Evolutionary conservation across 1,140 invertebrate genomes (phyloP).

Genomic region (Cotesia vestalis): DNA sequence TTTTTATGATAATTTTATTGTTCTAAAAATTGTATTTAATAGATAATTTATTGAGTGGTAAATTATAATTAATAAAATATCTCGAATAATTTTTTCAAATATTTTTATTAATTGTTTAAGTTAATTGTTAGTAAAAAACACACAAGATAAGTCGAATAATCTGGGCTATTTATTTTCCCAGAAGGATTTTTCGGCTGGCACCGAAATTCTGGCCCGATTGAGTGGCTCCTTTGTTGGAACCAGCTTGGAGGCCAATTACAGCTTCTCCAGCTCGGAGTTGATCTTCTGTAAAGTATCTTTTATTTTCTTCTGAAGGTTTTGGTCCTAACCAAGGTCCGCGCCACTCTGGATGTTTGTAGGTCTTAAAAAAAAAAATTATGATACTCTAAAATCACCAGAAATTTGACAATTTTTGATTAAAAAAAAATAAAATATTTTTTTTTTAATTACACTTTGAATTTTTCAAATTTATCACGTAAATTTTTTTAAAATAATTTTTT

Average conservation of each 20-base stretch:
- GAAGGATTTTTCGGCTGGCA: slow-evolving; percentile 86
- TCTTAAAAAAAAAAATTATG: slow-evolving; percentile 63
- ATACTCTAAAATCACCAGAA: no score
- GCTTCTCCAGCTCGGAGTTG: slow-evolving; percentile 89
- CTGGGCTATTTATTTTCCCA: slow-evolving; percentile 76
- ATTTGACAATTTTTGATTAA: no score
- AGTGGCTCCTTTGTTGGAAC: slow-evolving; percentile 94
- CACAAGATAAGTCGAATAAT: background rate
- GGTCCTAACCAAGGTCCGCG: slow-evolving; percentile 88
- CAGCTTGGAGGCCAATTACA: slow-evolving; percentile 93
- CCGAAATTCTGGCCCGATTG: slow-evolving; percentile 94
- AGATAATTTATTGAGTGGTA: no score
- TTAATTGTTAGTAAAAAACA: background rate
- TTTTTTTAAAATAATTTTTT: no score
- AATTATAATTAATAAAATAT: background rate
- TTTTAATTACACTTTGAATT: no score
- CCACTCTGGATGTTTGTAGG: slow-evolving; percentile 91
- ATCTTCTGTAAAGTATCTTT: slow-evolving; percentile 91
- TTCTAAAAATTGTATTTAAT: no score
- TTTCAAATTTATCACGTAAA: no score
- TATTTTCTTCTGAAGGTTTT: slow-evolving; percentile 89
- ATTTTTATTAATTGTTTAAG: background rate
- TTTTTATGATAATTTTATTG: no score
- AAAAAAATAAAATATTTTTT: no score
- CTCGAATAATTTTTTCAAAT: no score